Percentiles rank a stretch among this genome's conserved stretches.
Evolutionary conservation across 92 coral and sea anemone species (phyloP).

Genomic region (Meandrina meandrites): DNA sequence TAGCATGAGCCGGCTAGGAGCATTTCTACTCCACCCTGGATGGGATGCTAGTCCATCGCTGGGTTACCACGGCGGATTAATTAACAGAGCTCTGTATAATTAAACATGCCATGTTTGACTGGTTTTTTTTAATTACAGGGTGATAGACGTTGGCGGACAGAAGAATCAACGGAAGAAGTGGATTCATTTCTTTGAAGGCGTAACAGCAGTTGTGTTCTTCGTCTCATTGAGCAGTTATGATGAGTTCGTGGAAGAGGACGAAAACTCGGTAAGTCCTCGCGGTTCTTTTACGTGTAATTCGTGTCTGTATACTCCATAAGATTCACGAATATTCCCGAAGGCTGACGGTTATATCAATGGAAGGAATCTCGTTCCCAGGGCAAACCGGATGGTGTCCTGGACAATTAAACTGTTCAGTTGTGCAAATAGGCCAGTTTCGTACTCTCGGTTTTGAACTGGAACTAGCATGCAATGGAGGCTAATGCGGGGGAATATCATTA

Average conservation of each 20-base stretch:
- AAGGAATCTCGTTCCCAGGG: background rate
- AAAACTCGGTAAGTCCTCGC: conserved; percentile 55
- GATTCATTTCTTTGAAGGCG: conserved; percentile 91
- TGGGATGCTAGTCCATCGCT: too few relatives aligned
- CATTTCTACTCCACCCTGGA: too few relatives aligned
- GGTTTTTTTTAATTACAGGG: conserved; percentile 44
- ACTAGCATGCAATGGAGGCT: too few relatives aligned
- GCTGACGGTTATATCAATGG: background rate
- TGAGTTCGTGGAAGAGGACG: conserved; percentile 83
- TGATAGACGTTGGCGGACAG: conserved; percentile 88
- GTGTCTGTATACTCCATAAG: background rate
- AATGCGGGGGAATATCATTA: too few relatives aligned
- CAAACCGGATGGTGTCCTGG: too few relatives aligned
- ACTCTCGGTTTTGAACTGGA: too few relatives aligned
- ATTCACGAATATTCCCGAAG: background rate
- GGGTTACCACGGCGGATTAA: too few relatives aligned
- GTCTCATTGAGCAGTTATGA: conserved; percentile 83
- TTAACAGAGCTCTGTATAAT: too few relatives aligned
- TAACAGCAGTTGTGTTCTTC: conserved; percentile 85
- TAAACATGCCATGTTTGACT: too few relatives aligned
- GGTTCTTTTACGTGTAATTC: background rate
- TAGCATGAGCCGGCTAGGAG: too few relatives aligned
- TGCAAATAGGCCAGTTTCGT: too few relatives aligned
- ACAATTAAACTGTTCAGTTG: too few relatives aligned
- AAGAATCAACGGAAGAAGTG: conserved; percentile 88